Conservation (phyloP, 2,888 invertebrate genomes). For the Ophioninae sp. region DNA sequence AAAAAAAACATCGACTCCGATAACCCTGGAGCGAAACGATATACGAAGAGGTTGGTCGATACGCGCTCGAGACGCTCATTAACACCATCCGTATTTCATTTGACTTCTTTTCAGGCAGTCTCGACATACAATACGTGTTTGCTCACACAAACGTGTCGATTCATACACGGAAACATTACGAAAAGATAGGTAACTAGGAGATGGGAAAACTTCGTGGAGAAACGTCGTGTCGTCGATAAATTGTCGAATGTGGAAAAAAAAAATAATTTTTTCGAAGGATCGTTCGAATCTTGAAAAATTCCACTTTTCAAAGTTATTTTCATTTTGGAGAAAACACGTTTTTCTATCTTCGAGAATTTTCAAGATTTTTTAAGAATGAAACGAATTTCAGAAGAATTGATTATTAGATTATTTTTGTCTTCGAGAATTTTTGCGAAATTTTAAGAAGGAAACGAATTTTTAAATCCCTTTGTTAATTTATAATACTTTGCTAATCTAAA, state of each 20-base stretch:
- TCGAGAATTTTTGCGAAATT: too few species aligned
- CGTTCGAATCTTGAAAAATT: too few species aligned
- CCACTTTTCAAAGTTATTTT: too few species aligned
- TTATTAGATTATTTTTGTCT: too few species aligned
- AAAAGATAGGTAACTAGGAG: conserved; percentile 24
- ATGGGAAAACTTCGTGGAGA: background rate
- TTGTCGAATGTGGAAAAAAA: background rate
- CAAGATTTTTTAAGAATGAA: too few species aligned
- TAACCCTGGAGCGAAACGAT: conserved; percentile 71
- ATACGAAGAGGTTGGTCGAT: conserved; percentile 41
- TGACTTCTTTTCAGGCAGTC: conserved; percentile 24
- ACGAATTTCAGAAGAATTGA: too few species aligned
- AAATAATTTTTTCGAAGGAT: background rate
- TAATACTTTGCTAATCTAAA: too few species aligned
- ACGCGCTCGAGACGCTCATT: conserved; percentile 49
- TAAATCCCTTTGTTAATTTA: too few species aligned
- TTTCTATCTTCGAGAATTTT: too few species aligned
- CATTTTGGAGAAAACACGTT: too few species aligned
- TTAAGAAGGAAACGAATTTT: too few species aligned
- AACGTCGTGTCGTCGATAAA: background rate
- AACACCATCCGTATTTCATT: conserved; percentile 50
- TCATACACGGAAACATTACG: conserved; percentile 39
- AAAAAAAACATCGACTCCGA: conserved; percentile 63
- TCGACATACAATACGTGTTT: conserved; percentile 21
- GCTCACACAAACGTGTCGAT: conserved; percentile 30